phyloP scores from a whole-genome alignment of 2,888 invertebrate genomes.

The Aspidapion aeneum region DNA sequence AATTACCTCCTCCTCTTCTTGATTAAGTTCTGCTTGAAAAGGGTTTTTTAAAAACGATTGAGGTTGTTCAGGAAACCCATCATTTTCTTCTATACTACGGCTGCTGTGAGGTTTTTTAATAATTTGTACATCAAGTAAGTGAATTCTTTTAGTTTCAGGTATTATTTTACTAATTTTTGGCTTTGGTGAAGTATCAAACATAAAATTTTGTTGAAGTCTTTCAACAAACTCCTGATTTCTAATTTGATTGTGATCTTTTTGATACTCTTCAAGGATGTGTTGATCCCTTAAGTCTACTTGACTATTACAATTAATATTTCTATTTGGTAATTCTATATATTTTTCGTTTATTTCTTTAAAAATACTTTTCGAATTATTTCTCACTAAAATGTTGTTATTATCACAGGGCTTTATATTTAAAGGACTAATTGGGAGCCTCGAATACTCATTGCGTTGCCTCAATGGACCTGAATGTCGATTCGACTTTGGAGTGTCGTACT shows the following conservation, averaged over 20 bases:
- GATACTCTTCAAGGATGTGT: background rate
- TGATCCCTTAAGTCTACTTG: background rate
- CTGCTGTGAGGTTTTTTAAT: no score
- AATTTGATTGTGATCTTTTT: background rate
- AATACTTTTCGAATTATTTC: slow-evolving; percentile 28
- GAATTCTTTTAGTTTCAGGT: background rate
- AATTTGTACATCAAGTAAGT: background rate
- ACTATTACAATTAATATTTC: slow-evolving; percentile 6
- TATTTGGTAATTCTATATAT: slow-evolving; percentile 14
- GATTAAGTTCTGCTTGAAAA: background rate
- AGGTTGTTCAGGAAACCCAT: background rate
- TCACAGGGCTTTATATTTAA: background rate
- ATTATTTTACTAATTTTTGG: no score
- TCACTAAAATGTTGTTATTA: slow-evolving; percentile 1
- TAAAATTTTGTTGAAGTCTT: background rate
- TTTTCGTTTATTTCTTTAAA: slow-evolving; percentile 29
- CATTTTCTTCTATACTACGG: background rate
- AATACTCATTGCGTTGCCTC: background rate
- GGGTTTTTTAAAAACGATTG: background rate
- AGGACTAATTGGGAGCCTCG: background rate
- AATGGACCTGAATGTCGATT: slow-evolving; percentile 5
- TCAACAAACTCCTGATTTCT: background rate
- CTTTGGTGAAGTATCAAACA: no score
- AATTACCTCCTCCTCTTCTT: background rate
- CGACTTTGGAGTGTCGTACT: slow-evolving; percentile 4